A percentile compares a stretch with the other conserved stretches of the same genome.
Evolutionary conservation across 2,888 invertebrate species (phyloP).

Genomic region (Calameuta pallipes): DNA sequence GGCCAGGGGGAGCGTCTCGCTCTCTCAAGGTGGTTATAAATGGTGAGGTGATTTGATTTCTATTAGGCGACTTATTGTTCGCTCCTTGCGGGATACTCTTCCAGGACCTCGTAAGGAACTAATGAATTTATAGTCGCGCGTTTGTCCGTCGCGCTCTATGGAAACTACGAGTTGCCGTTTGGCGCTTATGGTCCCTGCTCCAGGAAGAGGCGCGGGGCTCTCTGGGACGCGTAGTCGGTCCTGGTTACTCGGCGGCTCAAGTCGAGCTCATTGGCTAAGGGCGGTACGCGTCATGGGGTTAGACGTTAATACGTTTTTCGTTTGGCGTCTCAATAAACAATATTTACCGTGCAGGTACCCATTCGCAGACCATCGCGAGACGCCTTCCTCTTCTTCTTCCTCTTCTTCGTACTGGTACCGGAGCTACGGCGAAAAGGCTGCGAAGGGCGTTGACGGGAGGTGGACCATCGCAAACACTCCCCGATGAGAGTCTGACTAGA

Average conservation of each 20-base stretch:
- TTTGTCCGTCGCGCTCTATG: slow-evolving; percentile 2
- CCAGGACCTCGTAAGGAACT: slow-evolving; percentile 15
- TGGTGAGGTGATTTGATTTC: slow-evolving; percentile 62
- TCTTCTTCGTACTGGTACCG: slow-evolving; percentile 27
- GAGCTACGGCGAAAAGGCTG: slow-evolving; percentile 27
- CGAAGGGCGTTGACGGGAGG: slow-evolving; percentile 68
- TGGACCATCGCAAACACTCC: slow-evolving; percentile 65
- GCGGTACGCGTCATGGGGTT: slow-evolving; percentile 32
- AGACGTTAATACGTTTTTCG: slow-evolving; percentile 49
- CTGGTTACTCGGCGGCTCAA: background rate
- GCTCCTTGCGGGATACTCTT: slow-evolving; percentile 46
- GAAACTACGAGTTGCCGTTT: background rate
- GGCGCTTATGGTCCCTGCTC: background rate
- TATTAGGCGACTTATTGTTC: slow-evolving; percentile 61
- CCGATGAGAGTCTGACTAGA: slow-evolving; percentile 37
- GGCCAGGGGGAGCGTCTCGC: slow-evolving; percentile 22
- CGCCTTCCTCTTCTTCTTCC: slow-evolving; percentile 6
- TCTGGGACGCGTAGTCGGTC: background rate
- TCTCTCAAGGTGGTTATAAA: slow-evolving; percentile 43
- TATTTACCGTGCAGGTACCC: slow-evolving; percentile 44
- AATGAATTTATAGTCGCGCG: slow-evolving; percentile 38
- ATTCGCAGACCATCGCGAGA: slow-evolving; percentile 28
- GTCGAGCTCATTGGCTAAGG: slow-evolving; percentile 26
- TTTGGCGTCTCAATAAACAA: slow-evolving; percentile 48
- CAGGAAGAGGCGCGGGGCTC: background rate